These are phyloP conservation scores for Acanthochromis polyacanthus DNA, from an alignment of 2,113 vertebrate species.

Conservation along the genomic window DNA sequence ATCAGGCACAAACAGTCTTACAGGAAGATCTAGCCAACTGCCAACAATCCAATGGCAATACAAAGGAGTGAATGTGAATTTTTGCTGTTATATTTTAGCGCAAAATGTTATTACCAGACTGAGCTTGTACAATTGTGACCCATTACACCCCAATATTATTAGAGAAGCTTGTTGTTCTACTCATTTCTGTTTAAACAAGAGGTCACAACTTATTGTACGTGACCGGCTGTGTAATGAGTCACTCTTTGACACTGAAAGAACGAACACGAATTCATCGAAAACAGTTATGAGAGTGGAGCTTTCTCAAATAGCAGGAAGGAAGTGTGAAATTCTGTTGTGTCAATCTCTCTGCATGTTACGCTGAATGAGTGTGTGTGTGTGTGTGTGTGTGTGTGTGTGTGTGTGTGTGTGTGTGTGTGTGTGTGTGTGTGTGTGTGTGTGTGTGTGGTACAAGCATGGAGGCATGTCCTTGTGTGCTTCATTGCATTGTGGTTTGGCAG, in stretches of 20 bases:
- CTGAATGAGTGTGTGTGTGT: background rate
- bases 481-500: conserved; percentile 1
- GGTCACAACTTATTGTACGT: background rate
- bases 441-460: background rate
- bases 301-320: conserved; percentile 45
- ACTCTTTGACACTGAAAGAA: conserved; percentile 1
- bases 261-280: background rate
- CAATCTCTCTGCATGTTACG: background rate
- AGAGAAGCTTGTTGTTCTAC: too few relatives aligned
- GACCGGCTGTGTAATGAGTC: conserved; percentile 32
- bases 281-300: background rate
- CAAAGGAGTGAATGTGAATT: background rate
- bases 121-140: background rate
- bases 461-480: background rate
- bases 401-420: too few relatives aligned
- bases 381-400: too few relatives aligned
- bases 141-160: too few relatives aligned
- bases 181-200: background rate
- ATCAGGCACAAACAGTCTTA: background rate
- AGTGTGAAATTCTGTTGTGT: conserved; percentile 43
- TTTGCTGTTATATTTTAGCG: background rate
- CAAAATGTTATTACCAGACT: background rate
- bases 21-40: background rate
- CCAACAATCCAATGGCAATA: background rate
- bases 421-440: too few relatives aligned